Conservation (phyloP, 2,113 vertebrate species). For the Pterocles burchelli region DNA sequence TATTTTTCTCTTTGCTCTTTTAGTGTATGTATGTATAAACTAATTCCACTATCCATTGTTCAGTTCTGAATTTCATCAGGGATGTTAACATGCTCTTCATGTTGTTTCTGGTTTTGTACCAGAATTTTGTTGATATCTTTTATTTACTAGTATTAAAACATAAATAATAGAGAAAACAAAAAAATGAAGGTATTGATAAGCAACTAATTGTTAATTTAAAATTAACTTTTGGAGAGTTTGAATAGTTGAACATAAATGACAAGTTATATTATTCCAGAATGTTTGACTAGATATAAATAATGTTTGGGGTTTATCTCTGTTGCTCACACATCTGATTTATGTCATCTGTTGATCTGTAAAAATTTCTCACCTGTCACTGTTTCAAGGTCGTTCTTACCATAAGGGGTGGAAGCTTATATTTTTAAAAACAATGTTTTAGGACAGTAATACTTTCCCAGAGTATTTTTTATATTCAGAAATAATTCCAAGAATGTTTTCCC, state of each 20-base stretch:
- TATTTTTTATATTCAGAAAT: background rate
- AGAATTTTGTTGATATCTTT: background rate
- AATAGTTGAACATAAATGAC: background rate
- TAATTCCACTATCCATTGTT: background rate
- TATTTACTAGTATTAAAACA: constrained; percentile 22
- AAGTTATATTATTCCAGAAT: background rate
- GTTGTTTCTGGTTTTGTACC: constrained; percentile 1
- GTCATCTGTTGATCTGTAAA: background rate
- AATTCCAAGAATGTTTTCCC: background rate
- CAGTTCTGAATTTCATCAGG: background rate
- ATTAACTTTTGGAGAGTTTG: background rate
- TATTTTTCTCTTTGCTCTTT: background rate
- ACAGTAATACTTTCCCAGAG: background rate
- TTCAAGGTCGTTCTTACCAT: background rate
- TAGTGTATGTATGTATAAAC: background rate
- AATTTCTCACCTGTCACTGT: background rate
- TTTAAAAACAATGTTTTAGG: background rate
- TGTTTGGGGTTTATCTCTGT: background rate
- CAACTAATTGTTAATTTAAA: background rate
- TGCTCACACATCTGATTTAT: background rate
- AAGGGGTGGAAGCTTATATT: background rate
- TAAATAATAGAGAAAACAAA: background rate
- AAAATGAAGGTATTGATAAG: background rate
- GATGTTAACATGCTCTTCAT: background rate
- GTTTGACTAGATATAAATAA: background rate